phyloP scores from a whole-genome alignment of 2,888 invertebrate species.

The Linnaemya vulpina region DNA sequence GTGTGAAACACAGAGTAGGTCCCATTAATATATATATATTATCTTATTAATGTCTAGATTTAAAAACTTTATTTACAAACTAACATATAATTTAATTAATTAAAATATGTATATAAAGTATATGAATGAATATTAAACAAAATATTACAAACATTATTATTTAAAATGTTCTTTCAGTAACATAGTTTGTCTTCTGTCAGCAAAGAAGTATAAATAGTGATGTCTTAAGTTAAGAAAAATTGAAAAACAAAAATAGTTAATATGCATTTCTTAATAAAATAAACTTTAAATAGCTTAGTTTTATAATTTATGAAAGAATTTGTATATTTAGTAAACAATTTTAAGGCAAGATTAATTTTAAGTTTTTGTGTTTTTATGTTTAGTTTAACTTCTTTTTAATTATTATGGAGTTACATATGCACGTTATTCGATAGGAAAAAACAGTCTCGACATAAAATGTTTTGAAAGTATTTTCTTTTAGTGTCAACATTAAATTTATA shows the following conservation, averaged over 20 bases:
- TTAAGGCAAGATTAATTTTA: constrained; percentile 55
- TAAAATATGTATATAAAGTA: constrained; percentile 24
- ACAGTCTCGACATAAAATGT: background rate
- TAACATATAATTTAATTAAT: constrained; percentile 53
- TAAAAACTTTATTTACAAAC: constrained; percentile 60
- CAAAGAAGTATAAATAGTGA: constrained; percentile 10
- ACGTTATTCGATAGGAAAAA: background rate
- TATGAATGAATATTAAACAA: constrained; percentile 24
- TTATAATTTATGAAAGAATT: constrained; percentile 21
- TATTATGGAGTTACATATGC: background rate
- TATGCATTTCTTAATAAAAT: background rate
- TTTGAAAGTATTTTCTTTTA: background rate
- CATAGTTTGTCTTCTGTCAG: background rate
- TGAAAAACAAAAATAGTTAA: background rate
- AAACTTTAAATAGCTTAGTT: background rate
- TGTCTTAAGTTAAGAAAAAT: background rate
- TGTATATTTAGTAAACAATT: constrained; percentile 45
- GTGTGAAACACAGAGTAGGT: too few relatives aligned
- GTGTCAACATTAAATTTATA: constrained; percentile 5
- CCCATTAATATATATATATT: constrained; percentile 27
- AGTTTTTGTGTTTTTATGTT: constrained; percentile 20
- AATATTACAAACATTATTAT: constrained; percentile 40
- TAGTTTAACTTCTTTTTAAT: background rate
- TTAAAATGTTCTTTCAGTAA: constrained; percentile 21
- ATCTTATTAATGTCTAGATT: constrained; percentile 19